Evolutionary conservation across 2,888 invertebrate genomes (phyloP), one percentile per base, ranked within the genome.

Genomic region (Pseudoips prasinana): DNA sequence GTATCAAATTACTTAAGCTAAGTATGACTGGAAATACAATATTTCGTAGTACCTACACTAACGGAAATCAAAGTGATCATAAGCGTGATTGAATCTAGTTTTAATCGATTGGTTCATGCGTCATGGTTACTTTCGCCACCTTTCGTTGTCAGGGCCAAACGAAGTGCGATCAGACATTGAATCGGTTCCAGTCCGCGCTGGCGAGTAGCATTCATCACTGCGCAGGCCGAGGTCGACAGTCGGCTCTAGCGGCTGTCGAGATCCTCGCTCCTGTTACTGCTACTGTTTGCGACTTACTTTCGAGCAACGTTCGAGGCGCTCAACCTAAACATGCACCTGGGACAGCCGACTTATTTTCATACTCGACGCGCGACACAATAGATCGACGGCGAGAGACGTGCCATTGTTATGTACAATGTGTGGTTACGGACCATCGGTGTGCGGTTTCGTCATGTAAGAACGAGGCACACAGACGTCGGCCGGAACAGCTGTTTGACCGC

Each of bases 61-160:
- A 35, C 34, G 39, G 39, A 40, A 58, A 47, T 45, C 29, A 36
- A 42, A 14, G 28, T 50, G 39, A 40, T 36, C 39, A 22, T 50
- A 40, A 33, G 54, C 56, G 53, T 46, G 55, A 57, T 58, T 53
- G 48, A 63, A 20, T 20, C n/a, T 55, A 61, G 54, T 63, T 55
- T 60, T 66, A 61, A 71, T 58, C 61, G 63, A 72, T 61, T 58
- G 52, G 51, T 55, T 44, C 49, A 55, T 67, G 67, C 74, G 76
- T 75, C 73, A 73, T 67, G 61, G 64, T 63, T 70, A 83, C 85
- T 85, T 85, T 85, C 84, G 81, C 84, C 75, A 71, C 77, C 68
- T 81, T 81, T 79, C 80, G 76, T 77, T 70, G 78, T 69, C 80
- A 79, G 69, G 78, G 78, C 69, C 73, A 70, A 56, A 46, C 40